Evolutionary conservation across 2,797 vertebrate species (phyloP).

Genomic region (Halcyon leucocephala): DNA sequence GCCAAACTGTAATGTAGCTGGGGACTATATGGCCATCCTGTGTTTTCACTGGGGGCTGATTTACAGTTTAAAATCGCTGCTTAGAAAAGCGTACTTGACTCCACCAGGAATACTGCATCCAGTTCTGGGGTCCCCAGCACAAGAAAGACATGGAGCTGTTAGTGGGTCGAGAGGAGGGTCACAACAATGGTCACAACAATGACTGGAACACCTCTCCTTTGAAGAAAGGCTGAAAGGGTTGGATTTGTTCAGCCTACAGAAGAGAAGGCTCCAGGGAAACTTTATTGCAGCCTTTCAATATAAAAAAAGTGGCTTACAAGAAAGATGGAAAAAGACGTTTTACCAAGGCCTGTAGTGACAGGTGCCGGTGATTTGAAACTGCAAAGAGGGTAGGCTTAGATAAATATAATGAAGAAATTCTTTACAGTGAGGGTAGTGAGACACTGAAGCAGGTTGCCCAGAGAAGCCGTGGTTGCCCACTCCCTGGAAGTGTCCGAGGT

Average conservation of each 20-base stretch:
- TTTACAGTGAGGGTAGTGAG: rapidly evolving
- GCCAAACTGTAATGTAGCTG: neutral
- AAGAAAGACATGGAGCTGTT: neutral
- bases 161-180: neutral
- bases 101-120: neutral
- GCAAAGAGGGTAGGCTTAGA: neutral
- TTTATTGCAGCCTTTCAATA: neutral
- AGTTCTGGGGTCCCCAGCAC: neutral
- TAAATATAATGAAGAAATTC: neutral
- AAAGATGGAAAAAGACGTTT: neutral
- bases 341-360: neutral
- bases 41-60: neutral
- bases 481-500: neutral
- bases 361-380: neutral
- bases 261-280: neutral
- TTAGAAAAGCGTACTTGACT: neutral
- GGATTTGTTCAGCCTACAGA: neutral
- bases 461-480: neutral
- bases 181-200: neutral
- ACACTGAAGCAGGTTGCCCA: neutral
- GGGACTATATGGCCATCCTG: neutral
- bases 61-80: neutral
- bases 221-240: neutral
- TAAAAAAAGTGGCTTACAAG: neutral
- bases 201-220: neutral